phyloP scores from a whole-genome alignment of 2,113 vertebrate species.

The Noctilio leporinus region DNA sequence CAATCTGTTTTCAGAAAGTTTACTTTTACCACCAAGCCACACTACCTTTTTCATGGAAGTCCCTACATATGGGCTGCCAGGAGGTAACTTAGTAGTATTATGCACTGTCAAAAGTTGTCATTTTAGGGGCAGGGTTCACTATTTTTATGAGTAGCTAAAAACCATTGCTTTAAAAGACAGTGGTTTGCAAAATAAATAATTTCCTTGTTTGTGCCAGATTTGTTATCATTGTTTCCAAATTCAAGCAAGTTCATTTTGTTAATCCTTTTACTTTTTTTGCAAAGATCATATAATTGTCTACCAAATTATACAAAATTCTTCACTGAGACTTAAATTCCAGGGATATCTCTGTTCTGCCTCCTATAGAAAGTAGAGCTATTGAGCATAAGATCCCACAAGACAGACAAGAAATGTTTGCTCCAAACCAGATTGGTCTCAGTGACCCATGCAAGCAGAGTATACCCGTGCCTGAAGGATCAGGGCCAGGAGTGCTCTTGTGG shows the following conservation, averaged over 20 bases:
- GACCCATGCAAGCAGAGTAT: not conserved
- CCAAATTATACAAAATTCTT: not conserved
- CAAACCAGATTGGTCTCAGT: not conserved
- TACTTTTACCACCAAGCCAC: not conserved
- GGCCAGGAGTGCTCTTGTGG: conserved; percentile 8
- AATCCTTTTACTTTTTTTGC: not conserved
- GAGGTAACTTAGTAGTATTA: not conserved
- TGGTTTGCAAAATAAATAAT: not conserved
- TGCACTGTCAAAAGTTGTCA: not conserved
- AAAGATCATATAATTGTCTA: not conserved
- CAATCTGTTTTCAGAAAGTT: not conserved
- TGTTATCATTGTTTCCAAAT: not conserved
- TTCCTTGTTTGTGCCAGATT: not conserved
- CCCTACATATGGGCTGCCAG: not conserved
- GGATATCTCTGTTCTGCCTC: not conserved
- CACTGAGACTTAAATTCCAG: not conserved
- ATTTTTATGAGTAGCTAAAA: not conserved
- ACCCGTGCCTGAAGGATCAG: too few relatives aligned
- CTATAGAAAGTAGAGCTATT: not conserved
- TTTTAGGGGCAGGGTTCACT: not conserved
- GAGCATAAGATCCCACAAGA: not conserved
- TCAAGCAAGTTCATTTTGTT: not conserved
- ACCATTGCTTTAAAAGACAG: not conserved
- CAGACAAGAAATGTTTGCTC: rapidly evolving
- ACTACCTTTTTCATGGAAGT: not conserved